Evolutionary conservation across 2,113 vertebrate genomes (phyloP).

Genomic region (Oxyura jamaicensis): DNA sequence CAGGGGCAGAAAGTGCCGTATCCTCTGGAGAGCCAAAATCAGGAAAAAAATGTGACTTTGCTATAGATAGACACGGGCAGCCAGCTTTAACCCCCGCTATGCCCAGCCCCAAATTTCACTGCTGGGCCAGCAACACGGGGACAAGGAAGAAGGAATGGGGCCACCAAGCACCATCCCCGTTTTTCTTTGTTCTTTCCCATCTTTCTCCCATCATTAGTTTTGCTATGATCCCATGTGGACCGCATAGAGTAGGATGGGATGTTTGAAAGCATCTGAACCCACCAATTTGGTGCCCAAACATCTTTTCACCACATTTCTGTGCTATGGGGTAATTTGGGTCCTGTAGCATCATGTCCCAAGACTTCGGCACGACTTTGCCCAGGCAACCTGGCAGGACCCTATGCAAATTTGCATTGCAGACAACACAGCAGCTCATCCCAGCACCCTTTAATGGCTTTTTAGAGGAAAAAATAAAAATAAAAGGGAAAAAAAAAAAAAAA

Average conservation of each 20-base stretch:
- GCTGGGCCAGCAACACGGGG: neutral
- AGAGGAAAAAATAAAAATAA: neutral
- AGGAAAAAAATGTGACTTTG: slow-evolving; percentile 29
- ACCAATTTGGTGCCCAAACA: neutral
- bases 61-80: neutral
- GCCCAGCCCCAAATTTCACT: neutral
- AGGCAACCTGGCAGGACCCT: fast-evolving
- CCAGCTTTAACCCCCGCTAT: neutral
- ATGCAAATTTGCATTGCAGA: fast-evolving
- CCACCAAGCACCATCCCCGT: neutral
- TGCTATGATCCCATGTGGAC: fast-evolving
- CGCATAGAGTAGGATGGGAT: fast-evolving
- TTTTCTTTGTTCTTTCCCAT: neutral
- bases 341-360: fast-evolving
- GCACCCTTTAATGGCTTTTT: neutral
- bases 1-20: slow-evolving; percentile 52
- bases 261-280: neutral
- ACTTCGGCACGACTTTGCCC: fast-evolving
- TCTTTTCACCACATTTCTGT: neutral
- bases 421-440: fast-evolving
- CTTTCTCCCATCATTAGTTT: neutral
- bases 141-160: neutral
- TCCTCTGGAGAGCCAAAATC: slow-evolving; percentile 65
- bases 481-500: neutral
- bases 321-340: neutral